Percentiles rank a stretch among this genome's conserved stretches.
These are phyloP conservation scores for Chrysolina haemoptera DNA, from an alignment of 2,888 invertebrate genomes.

Conservation along the genomic window DNA sequence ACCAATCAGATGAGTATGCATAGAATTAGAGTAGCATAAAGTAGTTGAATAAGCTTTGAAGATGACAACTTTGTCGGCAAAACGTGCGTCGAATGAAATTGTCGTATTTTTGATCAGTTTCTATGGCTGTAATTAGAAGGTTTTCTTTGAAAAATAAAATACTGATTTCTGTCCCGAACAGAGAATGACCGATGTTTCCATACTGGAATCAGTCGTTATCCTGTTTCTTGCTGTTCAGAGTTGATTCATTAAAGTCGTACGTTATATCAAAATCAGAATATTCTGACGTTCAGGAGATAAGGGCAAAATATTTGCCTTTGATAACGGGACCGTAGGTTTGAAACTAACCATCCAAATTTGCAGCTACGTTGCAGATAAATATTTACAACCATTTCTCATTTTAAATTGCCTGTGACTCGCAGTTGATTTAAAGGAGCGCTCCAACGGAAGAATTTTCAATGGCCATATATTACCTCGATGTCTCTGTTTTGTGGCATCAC, in stretches of 20 bases:
- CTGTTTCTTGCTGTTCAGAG: neutral
- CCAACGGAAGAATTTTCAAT: slow-evolving; percentile 9
- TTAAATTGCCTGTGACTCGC: slow-evolving; percentile 32
- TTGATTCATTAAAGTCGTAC: neutral
- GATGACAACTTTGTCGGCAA: too few relatives aligned
- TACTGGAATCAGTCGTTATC: neutral
- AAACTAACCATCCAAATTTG: neutral
- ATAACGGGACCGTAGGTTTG: neutral
- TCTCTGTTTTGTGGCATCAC: slow-evolving; percentile 25
- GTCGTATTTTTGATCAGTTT: too few relatives aligned
- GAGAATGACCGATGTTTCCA: neutral
- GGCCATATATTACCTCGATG: slow-evolving; percentile 23
- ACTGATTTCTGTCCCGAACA: too few relatives aligned
- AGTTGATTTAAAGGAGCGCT: slow-evolving; percentile 18
- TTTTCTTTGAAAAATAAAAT: too few relatives aligned
- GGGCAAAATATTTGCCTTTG: neutral
- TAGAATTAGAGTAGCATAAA: too few relatives aligned
- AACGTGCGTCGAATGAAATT: too few relatives aligned
- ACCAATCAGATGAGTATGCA: too few relatives aligned
- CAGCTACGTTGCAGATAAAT: slow-evolving; percentile 16
- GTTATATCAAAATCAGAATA: neutral
- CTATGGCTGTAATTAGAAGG: too few relatives aligned
- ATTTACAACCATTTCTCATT: slow-evolving; percentile 34
- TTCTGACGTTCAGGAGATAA: neutral
- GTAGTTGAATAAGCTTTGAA: too few relatives aligned